Base-by-base conservation (phyloP, 2,888 invertebrate species). In the Serrognathus titanus region DNA sequence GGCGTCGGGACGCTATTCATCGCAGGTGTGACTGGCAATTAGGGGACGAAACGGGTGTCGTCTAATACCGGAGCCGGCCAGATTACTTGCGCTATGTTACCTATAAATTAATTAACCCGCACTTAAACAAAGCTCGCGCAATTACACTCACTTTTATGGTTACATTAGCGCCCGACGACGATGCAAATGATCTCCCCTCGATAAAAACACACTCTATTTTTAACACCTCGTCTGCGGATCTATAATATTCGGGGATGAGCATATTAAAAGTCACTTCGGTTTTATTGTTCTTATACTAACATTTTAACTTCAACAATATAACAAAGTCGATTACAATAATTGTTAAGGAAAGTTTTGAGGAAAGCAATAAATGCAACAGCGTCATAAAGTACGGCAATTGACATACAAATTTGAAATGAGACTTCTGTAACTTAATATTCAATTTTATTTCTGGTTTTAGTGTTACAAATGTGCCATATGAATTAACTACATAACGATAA, bases 101-200 rank as follows among this genome's bases (percentile, higher is more conserved):
- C 65, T 55, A 65, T 66, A 66, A 66, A 66, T 65, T 66, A 63
- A 66, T 66, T 66, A 66, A 59, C 61, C 57, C 57, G 62, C 58
- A 53, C 62, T 66, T 66, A 63, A 61, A 63, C 64, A 65, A 66
- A 66, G 64, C 66, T 65, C 59, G 61, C 52, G 59, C 65, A 65
- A 65, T 66, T 66, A 66, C 63, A 66, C 59, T 66, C 63, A 67
- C 67, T 67, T 67, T 67, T 67, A 67, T 63, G 62, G 61, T 58
- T 60, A 58, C 65, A 66, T 66, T 65, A 59, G 57, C 53, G 61
- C 55, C 57, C 61, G 57, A 54, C 55, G 53, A 58, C 55, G 59
- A 58, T 58, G 58, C 58, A 58, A 58, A 58, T 58, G 50, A 49
- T 49, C 36, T 38, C 49, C 49, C 50, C 37, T 49, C 55, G 55